Evolutionary conservation across 2,888 invertebrate genomes (phyloP), one percentile per base, ranked within the genome.

Genomic region (Globia sparganii): DNA sequence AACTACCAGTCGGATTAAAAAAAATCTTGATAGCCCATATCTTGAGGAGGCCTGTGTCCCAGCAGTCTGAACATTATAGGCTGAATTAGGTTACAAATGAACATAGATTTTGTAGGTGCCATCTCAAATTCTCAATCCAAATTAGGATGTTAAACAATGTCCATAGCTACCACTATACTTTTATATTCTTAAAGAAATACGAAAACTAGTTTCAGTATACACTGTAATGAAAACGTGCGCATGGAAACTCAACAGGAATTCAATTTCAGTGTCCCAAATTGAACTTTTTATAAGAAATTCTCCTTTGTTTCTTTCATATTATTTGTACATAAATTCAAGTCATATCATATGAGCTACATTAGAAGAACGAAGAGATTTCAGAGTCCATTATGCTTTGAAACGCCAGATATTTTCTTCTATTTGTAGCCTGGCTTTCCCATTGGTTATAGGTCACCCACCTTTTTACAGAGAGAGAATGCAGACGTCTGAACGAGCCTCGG

Each of bases 321-420:
- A 72, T 70, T 85, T 84, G 62, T 75, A 75, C 56, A 66, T 79
- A 80, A 70, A 82, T 84, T 84, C 46, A 78, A 69, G 43, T 67
- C 66, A 79, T 73, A 62, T 68, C 67, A 72, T 75, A 73, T 77
- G 78, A 75, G 72, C 43, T 66, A 64, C 34, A 69, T 75, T 75
- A 70, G 61, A 72, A 81, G 77, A 76, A 75, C 53, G 56, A 59
- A 61, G 65, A 46, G 37, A 15, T 64, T 83, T 65, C 59, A 67
- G 15, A 75, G 78, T 81, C 66, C 67, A 77, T 86, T 86, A 88
- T 81, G 75, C 80, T 80, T 74, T 85, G 80, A 73, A 81, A 75
- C 62, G 67, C 31, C 37, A 85, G 67, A 85, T 62, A 58, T 67
- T 67, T n/a, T 75, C 70, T 77, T 73, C 56, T 83, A 80, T 86